phyloP scores from a whole-genome alignment of 1,140 invertebrate genomes.

The Drosophila pallidifrons region DNA sequence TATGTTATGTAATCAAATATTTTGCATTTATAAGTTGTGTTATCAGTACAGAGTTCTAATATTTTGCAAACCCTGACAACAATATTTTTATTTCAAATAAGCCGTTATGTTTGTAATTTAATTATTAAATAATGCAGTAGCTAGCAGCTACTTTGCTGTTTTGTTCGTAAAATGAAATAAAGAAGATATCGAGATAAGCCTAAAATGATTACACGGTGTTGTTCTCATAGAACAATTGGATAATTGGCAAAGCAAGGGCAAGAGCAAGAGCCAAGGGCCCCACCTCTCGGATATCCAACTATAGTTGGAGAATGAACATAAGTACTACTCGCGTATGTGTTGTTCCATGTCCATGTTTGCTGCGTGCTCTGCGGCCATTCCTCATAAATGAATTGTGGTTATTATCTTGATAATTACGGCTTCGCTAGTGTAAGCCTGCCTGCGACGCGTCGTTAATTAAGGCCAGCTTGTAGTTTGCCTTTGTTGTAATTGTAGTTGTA shows the following conservation, averaged over 20 bases:
- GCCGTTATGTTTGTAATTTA: too few species aligned
- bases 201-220: background rate
- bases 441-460: slow-evolving; percentile 43
- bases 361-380: slow-evolving; percentile 62
- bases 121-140: too few species aligned
- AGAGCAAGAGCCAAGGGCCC: background rate
- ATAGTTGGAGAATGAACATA: too few species aligned
- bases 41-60: too few species aligned
- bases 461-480: slow-evolving; percentile 13
- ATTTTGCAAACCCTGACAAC: too few species aligned
- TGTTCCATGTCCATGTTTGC: slow-evolving; percentile 5
- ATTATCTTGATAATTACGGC: slow-evolving; percentile 70
- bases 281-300: background rate
- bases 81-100: background rate
- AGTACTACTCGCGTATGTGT: too few species aligned
- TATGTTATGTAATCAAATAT: too few species aligned
- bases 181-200: background rate
- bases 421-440: slow-evolving; percentile 62
- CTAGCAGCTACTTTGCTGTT: background rate
- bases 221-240: slow-evolving; percentile 28
- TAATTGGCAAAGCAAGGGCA: slow-evolving; percentile 26
- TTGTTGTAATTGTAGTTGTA: slow-evolving; percentile 25
- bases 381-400: slow-evolving; percentile 54
- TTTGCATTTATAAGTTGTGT: too few species aligned
- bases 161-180: too few species aligned